Percentiles rank a stretch among this genome's conserved stretches.
phyloP scores from a whole-genome alignment of 2,797 vertebrate species.

The Chanos chanos region DNA sequence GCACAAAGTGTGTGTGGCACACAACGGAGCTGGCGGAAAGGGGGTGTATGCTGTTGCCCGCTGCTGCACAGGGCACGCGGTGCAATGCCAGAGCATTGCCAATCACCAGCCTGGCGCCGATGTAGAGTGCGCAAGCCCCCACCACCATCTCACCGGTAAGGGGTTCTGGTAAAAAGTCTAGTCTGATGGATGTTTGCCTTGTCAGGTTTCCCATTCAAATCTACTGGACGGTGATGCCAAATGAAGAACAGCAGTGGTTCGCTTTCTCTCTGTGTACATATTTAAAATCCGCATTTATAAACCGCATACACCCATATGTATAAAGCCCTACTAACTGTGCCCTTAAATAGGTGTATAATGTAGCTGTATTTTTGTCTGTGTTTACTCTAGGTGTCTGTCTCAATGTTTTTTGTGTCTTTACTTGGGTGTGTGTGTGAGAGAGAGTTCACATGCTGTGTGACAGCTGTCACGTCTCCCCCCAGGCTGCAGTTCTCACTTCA shows the following conservation, averaged over 20 bases:
- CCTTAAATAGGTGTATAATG: neutral
- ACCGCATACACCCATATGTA: too few relatives aligned
- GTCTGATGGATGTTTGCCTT: too few relatives aligned
- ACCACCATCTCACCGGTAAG: constrained; percentile 77
- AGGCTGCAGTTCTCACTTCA: constrained; percentile 76
- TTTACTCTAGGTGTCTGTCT: neutral
- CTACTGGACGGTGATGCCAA: too few relatives aligned
- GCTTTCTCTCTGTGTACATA: too few relatives aligned
- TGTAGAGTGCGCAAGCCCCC: constrained; percentile 54
- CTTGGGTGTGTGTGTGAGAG: neutral
- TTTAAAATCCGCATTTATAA: too few relatives aligned
- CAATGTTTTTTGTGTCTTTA: neutral
- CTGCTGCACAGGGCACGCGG: constrained; percentile 73
- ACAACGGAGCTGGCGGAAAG: constrained; percentile 54
- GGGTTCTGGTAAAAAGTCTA: neutral
- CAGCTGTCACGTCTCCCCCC: constrained; percentile 8
- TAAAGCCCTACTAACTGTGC: too few relatives aligned
- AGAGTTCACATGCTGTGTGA: neutral
- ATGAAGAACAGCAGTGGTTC: too few relatives aligned
- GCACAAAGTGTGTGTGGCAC: constrained; percentile 73
- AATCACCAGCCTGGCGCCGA: constrained; percentile 47
- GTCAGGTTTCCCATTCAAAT: too few relatives aligned
- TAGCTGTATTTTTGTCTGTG: neutral
- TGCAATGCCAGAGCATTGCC: constrained; percentile 60
- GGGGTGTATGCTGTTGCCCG: constrained; percentile 78